These are phyloP conservation scores for Eupeodes luniger DNA, from an alignment of 2,888 invertebrate species.

Conservation along the genomic window DNA sequence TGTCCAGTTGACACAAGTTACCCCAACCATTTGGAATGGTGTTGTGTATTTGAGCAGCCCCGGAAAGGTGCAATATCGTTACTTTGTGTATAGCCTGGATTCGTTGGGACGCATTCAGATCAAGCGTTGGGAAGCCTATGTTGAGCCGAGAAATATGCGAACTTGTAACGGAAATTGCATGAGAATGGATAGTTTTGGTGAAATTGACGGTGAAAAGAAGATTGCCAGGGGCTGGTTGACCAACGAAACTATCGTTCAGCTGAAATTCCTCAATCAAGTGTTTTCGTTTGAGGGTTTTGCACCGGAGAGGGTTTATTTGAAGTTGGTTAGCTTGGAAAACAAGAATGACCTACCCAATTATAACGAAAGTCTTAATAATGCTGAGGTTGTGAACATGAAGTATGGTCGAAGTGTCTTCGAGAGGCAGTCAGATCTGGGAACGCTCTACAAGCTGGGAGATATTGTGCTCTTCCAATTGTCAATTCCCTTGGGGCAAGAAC, in stretches of 20 bases:
- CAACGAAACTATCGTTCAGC: constrained; percentile 90
- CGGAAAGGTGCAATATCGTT: constrained; percentile 84
- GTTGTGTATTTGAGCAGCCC: constrained; percentile 86
- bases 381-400: constrained; percentile 80
- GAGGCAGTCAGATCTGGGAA: constrained; percentile 79
- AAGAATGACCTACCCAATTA: constrained; percentile 66
- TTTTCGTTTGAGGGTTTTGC: constrained; percentile 87
- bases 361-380: constrained; percentile 70
- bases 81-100: constrained; percentile 81
- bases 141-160: constrained; percentile 83
- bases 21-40: constrained; percentile 86
- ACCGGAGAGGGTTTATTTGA: constrained; percentile 83
- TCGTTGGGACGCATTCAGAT: constrained; percentile 81
- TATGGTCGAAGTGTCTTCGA: constrained; percentile 80
- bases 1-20: constrained; percentile 84
- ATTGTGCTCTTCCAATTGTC: constrained; percentile 81
- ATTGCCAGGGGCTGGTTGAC: constrained; percentile 93
- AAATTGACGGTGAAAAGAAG: constrained; percentile 76
- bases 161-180: constrained; percentile 75
- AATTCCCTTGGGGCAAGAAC: constrained; percentile 79
- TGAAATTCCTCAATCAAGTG: constrained; percentile 92
- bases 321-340: constrained; percentile 82
- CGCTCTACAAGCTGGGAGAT: constrained; percentile 80
- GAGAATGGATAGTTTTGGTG: constrained; percentile 75
- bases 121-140: constrained; percentile 85